Evolutionary conservation across 2,888 invertebrate genomes (phyloP).

Genomic region (Drosophila conformis): DNA sequence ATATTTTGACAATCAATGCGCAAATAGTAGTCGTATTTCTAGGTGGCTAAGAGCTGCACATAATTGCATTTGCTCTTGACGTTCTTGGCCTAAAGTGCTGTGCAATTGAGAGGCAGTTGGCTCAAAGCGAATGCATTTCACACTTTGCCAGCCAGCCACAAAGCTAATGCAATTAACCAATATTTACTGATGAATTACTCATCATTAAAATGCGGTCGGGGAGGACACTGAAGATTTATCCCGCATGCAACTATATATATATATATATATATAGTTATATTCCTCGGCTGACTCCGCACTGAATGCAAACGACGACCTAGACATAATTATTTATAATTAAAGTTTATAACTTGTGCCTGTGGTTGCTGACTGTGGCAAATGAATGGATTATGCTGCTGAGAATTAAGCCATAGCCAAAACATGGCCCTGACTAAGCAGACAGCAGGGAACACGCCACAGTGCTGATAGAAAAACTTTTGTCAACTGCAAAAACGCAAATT

Average conservation of each 20-base stretch:
- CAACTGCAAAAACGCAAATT: neutral
- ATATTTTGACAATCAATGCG: neutral
- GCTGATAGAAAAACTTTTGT: slow-evolving; percentile 16
- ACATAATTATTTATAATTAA: slow-evolving; percentile 66
- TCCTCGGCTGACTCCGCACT: slow-evolving; percentile 7
- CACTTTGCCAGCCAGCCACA: slow-evolving; percentile 34
- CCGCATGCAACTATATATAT: neutral
- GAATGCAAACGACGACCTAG: slow-evolving; percentile 17
- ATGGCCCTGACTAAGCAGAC: slow-evolving; percentile 8
- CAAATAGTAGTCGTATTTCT: slow-evolving; percentile 4
- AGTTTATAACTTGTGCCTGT: slow-evolving; percentile 25
- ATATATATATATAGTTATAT: neutral
- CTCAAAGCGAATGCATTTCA: slow-evolving; percentile 31
- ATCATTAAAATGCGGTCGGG: slow-evolving; percentile 43
- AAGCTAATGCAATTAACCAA: slow-evolving; percentile 66
- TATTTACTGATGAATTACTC: slow-evolving; percentile 66
- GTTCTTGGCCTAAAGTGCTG: slow-evolving; percentile 5
- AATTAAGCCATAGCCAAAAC: slow-evolving; percentile 11
- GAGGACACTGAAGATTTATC: neutral
- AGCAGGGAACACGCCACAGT: slow-evolving; percentile 2
- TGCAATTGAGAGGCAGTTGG: slow-evolving; percentile 5
- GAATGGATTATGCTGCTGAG: slow-evolving; percentile 38
- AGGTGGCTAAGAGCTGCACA: neutral
- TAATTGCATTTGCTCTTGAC: slow-evolving; percentile 13
- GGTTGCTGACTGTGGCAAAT: slow-evolving; percentile 14